Evolutionary conservation across 37 sponge, comb jelly and placozoan genomes (phyloP), one percentile per base, ranked within the genome.

Genomic region (Tethya wilhelma): DNA sequence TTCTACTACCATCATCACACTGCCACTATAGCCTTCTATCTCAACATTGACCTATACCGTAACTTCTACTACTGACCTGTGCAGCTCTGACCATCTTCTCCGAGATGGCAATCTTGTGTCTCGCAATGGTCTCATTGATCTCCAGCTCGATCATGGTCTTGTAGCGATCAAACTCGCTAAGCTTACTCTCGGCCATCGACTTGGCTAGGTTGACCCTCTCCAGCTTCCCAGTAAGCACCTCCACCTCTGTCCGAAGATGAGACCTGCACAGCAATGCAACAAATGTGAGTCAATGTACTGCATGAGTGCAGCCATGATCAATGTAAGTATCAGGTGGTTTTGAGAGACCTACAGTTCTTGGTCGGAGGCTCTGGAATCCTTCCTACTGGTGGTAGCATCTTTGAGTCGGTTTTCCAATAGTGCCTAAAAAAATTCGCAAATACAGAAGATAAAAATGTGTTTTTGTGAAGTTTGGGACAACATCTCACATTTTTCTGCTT

Each of bases 61-160:
- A 25, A 22, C 20, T 53, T 56, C 4, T 2, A n/a, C 22, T 22
- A 34, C 62, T 59, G 14, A 73, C 79, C 83, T 83, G 80, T 22
- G 77, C 70, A 0, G 62, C 12, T 43, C 81, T 72, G 30, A 86
- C 80, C 70, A 90, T 85, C 56, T 73, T 87, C 82, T 92, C 93
- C 1, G 87, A 83, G 30, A 84, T 63, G 43, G 75, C 78, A 43
- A 70, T 78, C 67, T 79, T 87, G 85, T 88, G 84, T 67, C 93
- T 64, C 8, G 82, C 75, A 6, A 92, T 71, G 44, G 72, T 79
- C 82, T 93, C 93, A 6, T 85, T 79, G 25, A 93, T 87, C 38
- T 89, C 85, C 71, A 96, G 66, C 71, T 96, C 96, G 20, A 91
- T 81, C 84, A 96, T 90, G 71, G 74, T 86, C 75, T 92, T 89